These are phyloP conservation scores for Drosophila neoperkinsi DNA, from an alignment of 2,888 invertebrate species.

Conservation along the genomic window DNA sequence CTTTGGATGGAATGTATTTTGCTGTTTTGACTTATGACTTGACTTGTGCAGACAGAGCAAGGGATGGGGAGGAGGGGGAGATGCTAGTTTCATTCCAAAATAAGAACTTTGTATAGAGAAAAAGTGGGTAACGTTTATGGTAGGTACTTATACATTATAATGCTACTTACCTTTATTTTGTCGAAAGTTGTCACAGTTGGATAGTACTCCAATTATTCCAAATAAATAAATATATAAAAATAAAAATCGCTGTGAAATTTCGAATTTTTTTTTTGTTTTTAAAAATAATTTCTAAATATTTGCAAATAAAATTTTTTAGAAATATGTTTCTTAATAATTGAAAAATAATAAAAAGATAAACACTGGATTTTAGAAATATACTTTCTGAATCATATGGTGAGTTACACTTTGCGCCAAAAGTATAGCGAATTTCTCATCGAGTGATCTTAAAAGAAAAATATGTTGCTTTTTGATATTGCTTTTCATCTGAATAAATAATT, in stretches of 20 bases:
- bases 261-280: not conserved
- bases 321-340: not conserved
- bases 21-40: not conserved
- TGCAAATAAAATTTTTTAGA: not conserved
- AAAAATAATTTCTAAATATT: not conserved
- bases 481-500: not conserved
- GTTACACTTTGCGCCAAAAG: not conserved
- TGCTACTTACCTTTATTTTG: no score
- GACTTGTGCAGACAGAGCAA: not conserved
- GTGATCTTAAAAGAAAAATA: not conserved
- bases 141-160: no score
- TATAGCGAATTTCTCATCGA: not conserved
- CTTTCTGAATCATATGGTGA: fast-evolving
- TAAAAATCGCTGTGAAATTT: not conserved
- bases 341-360: not conserved
- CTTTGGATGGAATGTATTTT: not conserved
- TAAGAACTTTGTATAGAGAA: not conserved
- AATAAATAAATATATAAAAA: no score
- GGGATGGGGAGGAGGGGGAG: no score
- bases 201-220: not conserved
- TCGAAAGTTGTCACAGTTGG: no score
- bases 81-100: not conserved
- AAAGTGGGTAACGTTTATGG: no score
- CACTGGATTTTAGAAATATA: not conserved
- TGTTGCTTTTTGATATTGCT: not conserved